Evolutionary conservation across 2,888 invertebrate species (phyloP).

Genomic region (Isotomurus palustris): DNA sequence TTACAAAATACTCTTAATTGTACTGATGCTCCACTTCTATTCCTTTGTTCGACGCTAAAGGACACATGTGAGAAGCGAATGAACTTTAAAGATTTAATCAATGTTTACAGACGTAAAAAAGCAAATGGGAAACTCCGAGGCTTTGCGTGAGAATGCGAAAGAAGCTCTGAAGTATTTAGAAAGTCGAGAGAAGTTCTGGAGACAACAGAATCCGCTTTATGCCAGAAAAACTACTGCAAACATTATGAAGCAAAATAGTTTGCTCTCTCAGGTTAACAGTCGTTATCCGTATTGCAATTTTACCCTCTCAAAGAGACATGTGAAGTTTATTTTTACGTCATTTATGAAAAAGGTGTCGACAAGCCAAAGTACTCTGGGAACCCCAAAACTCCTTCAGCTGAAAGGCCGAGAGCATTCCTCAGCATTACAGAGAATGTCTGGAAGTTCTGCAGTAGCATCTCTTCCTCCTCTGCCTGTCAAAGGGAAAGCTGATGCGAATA

Average conservation of each 20-base stretch:
- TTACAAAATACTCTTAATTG: no score
- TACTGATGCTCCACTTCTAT: background rate
- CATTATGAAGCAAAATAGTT: slow-evolving; percentile 12
- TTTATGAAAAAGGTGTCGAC: no score
- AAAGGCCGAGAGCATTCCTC: no score
- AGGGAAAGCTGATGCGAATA: no score
- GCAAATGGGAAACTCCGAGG: slow-evolving; percentile 27
- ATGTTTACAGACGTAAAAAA: slow-evolving; percentile 23
- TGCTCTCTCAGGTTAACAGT: slow-evolving; percentile 13
- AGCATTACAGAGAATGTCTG: no score
- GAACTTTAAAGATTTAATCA: background rate
- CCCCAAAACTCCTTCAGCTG: no score
- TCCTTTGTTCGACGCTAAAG: background rate
- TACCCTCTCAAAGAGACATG: no score
- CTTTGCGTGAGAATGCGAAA: slow-evolving; percentile 36
- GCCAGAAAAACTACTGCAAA: slow-evolving; percentile 30
- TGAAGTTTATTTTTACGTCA: no score
- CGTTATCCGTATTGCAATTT: no score
- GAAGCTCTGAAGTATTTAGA: slow-evolving; percentile 43
- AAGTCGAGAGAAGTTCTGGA: slow-evolving; percentile 42
- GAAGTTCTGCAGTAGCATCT: no score
- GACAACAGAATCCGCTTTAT: slow-evolving; percentile 44
- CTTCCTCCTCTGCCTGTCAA: no score
- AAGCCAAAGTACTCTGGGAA: no score
- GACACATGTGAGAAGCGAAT: background rate